These are phyloP conservation scores for Bujurquina vittata DNA, from an alignment of 2,113 vertebrate species.

Conservation along the genomic window DNA sequence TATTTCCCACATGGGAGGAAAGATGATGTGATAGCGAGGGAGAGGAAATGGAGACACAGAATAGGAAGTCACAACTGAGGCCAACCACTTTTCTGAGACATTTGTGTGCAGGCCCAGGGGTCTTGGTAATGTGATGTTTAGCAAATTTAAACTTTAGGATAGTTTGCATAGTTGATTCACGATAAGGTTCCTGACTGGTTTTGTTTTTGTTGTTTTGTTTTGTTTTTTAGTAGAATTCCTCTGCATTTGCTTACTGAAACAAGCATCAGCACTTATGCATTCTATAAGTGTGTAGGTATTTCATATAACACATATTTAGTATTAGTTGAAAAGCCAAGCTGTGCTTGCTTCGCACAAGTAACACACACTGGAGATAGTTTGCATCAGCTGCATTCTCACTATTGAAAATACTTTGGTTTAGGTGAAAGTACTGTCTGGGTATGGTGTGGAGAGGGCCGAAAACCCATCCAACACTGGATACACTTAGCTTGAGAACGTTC, in stretches of 20 bases:
- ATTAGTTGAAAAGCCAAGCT: neutral
- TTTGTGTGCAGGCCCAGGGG: constrained; percentile 52
- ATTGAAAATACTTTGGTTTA: constrained; percentile 4
- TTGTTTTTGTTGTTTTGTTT: neutral
- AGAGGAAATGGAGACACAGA: constrained; percentile 42
- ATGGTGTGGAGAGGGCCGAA: neutral
- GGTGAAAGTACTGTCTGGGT: neutral
- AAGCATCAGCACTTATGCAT: neutral
- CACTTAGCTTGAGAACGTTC: too few species aligned
- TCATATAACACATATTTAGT: neutral
- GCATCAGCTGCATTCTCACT: constrained; percentile 1
- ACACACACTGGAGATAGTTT: neutral
- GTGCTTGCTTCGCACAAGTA: neutral
- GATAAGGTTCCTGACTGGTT: constrained; percentile 56
- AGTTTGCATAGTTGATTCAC: constrained; percentile 69
- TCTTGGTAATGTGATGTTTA: constrained; percentile 55
- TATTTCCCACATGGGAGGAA: constrained; percentile 46
- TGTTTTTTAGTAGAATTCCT: constrained; percentile 17
- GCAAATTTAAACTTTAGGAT: constrained; percentile 52
- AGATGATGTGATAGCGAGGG: constrained; percentile 57
- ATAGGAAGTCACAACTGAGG: constrained; percentile 62
- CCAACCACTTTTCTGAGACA: constrained; percentile 54
- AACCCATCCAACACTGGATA: too few species aligned
- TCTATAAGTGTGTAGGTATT: neutral
- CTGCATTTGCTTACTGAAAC: constrained; percentile 3